Evolutionary conservation across 2,888 invertebrate species (phyloP), one percentile per base, ranked within the genome.

Genomic region (Drosophila diplacantha): DNA sequence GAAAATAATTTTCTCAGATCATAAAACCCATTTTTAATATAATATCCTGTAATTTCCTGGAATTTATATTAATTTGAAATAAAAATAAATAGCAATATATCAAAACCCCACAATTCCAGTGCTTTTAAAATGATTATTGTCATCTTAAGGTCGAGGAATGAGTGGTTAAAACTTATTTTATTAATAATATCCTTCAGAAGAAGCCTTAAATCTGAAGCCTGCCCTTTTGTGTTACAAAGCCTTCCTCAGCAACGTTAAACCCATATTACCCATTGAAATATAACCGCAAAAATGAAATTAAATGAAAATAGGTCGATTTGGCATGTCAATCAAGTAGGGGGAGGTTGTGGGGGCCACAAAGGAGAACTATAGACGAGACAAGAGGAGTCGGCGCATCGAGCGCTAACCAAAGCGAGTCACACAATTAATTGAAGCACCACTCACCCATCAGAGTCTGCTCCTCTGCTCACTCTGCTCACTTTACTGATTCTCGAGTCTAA

Each of bases 401-500:
- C 76, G 54, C 76, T 71, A 80, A 79, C 64, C 72, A 77, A 80
- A 74, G 61, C 75, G 62, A 67, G 59, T 66, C 68, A 71, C 68
- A 75, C 83, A 83, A 78, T 81, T 75, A 81, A 71, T 73, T 78
- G 60, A 69, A 74, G 59, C 56, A 60, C 39, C 57, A 52, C 67
- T 59, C n/a, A 37, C 12, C 58, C 26, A 24, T 22, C 34, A 38
- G 20, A 41, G 24, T 29, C 29, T 14, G 18, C 29, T 44, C 9
- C 29, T 44, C n/a, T 14, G 34, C 35, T 24, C 59, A 60, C 59
- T 41, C 41, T 41, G n/a, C 22, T 24, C 41, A 60, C 60, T 41
- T 50, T 38, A 16, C 67, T 64, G 5, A 57, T 49, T 32, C 50
- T 47, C 38, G 39, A 12, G 37, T 43, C 29, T 16, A 4, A 11